Conservation (phyloP, 1,140 invertebrate genomes). For the Lethrus apterus region DNA sequence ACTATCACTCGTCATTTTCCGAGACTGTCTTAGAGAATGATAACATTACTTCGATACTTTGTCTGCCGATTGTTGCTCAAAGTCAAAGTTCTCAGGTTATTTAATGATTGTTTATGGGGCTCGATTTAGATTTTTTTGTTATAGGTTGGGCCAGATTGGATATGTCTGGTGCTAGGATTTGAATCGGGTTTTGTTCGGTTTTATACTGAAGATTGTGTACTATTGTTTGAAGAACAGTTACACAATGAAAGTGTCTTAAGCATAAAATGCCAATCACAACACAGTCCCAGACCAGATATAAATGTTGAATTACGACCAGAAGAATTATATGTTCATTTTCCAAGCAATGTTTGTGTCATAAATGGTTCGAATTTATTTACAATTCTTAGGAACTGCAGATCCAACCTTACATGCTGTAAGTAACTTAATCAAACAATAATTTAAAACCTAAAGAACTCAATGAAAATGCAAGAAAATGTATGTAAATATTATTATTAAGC, state of each 20-base stretch:
- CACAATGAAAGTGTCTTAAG: conserved; percentile 73
- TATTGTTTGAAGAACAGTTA: conserved; percentile 76
- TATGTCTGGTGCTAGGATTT: conserved; percentile 82
- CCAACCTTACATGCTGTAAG: too few relatives aligned
- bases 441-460: too few relatives aligned
- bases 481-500: too few relatives aligned
- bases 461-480: too few relatives aligned
- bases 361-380: conserved; percentile 79
- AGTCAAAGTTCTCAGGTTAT: conserved; percentile 35
- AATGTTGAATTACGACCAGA: conserved; percentile 55
- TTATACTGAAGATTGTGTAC: conserved; percentile 79
- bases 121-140: conserved; percentile 22
- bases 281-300: conserved; percentile 50
- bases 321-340: conserved; percentile 78
- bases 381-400: conserved; percentile 67
- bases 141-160: conserved; percentile 81
- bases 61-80: conserved; percentile 45
- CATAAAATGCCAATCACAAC: conserved; percentile 76
- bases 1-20: conserved; percentile 46
- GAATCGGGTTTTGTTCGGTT: conserved; percentile 77
- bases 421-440: too few relatives aligned
- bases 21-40: conserved; percentile 49
- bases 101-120: conserved; percentile 24
- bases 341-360: conserved; percentile 67
- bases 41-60: conserved; percentile 43